Evolutionary conservation across 2,888 invertebrate genomes (phyloP).

Genomic region (Spodoptera picta): DNA sequence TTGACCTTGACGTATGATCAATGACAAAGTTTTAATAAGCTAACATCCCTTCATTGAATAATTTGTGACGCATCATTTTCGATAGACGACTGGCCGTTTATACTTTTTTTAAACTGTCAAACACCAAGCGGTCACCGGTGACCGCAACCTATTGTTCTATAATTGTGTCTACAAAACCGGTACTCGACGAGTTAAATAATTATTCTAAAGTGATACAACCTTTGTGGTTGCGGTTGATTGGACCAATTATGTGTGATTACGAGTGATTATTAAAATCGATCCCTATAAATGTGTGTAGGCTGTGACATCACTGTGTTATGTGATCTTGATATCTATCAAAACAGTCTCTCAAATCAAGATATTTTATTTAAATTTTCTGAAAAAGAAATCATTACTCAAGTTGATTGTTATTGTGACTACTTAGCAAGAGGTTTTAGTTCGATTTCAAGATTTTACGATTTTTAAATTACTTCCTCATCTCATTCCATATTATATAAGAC

Average conservation of each 20-base stretch:
- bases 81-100: slow-evolving; percentile 26
- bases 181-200: too few relatives aligned
- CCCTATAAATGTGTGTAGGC: slow-evolving; percentile 33
- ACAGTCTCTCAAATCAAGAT: too few relatives aligned
- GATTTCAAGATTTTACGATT: too few relatives aligned
- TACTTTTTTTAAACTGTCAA: too few relatives aligned
- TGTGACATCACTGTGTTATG: slow-evolving; percentile 48
- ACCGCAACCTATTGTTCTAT: too few relatives aligned
- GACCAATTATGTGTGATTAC: slow-evolving; percentile 52
- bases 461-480: too few relatives aligned
- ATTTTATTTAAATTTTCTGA: too few relatives aligned
- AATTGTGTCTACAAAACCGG: too few relatives aligned
- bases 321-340: slow-evolving; percentile 1
- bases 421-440: too few relatives aligned
- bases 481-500: background rate
- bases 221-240: slow-evolving; percentile 53
- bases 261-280: slow-evolving; percentile 39
- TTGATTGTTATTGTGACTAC: too few relatives aligned
- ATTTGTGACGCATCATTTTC: slow-evolving; percentile 39
- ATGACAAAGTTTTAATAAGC: slow-evolving; percentile 32
- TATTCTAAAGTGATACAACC: slow-evolving; percentile 55
- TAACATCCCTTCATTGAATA: slow-evolving; percentile 20
- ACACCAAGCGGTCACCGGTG: too few relatives aligned
- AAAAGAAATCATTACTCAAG: too few relatives aligned
- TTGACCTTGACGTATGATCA: slow-evolving; percentile 45